Evolutionary conservation across 2,113 vertebrate genomes (phyloP).

Genomic region (Leptobrachium leishanense): DNA sequence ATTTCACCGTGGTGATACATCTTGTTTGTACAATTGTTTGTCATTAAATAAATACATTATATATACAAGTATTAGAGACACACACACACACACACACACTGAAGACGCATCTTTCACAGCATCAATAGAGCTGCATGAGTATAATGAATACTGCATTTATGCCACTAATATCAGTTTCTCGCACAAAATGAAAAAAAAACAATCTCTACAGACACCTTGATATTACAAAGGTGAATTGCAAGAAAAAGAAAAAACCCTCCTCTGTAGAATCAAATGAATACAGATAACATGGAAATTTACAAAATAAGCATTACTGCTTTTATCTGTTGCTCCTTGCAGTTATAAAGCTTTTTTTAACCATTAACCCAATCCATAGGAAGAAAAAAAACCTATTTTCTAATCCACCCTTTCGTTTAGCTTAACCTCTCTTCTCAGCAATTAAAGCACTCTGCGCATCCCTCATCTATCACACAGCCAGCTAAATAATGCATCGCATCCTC

Average conservation of each 20-base stretch:
- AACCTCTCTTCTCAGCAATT: slow-evolving; percentile 99
- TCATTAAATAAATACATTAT: too few species aligned
- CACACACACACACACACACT: too few species aligned
- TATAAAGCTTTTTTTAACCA: slow-evolving; percentile 78
- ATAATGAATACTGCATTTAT: too few species aligned
- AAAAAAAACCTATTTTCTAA: slow-evolving; percentile 89
- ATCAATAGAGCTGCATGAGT: too few species aligned
- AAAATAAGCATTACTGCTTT: slow-evolving; percentile 11
- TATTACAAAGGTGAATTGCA: background rate
- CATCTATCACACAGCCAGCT: slow-evolving; percentile 97
- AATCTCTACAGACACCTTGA: too few species aligned
- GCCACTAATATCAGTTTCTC: too few species aligned
- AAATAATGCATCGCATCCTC: slow-evolving; percentile 98
- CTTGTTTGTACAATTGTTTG: too few species aligned
- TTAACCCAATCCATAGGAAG: slow-evolving; percentile 76
- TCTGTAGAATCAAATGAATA: background rate
- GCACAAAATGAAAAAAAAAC: too few species aligned
- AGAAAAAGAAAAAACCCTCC: background rate
- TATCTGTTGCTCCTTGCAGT: slow-evolving; percentile 68
- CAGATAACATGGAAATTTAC: slow-evolving; percentile 4
- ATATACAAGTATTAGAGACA: too few species aligned
- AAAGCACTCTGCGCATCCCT: slow-evolving; percentile 95
- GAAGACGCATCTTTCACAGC: too few species aligned
- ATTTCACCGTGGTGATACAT: too few species aligned
- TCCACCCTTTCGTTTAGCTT: slow-evolving; percentile 98